phyloP scores from a whole-genome alignment of 2,797 vertebrate genomes.

The Aplochiton taeniatus region DNA sequence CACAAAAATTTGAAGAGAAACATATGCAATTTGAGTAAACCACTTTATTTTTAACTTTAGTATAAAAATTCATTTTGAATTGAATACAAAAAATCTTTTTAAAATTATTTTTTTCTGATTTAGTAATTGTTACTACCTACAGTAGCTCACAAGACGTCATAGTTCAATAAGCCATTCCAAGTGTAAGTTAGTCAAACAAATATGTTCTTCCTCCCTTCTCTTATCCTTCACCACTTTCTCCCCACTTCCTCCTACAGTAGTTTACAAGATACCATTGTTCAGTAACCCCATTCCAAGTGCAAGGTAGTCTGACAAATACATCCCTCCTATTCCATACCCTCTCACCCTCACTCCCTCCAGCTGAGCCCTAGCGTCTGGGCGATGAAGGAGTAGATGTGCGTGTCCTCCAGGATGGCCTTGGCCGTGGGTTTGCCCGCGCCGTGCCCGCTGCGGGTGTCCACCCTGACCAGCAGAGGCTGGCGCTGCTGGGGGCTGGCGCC shows the following conservation, averaged over 20 bases:
- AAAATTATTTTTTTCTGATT: too few species aligned
- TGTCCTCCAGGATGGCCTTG: conserved; percentile 77
- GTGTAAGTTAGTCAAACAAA: too few species aligned
- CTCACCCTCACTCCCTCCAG: conserved; percentile 64
- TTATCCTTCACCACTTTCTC: too few species aligned
- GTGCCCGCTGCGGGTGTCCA: conserved; percentile 78
- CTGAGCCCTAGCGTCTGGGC: conserved; percentile 71
- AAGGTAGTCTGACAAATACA: background rate
- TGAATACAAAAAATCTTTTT: too few species aligned
- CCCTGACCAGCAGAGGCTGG: conserved; percentile 71
- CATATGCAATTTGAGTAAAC: background rate
- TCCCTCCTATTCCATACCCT: background rate
- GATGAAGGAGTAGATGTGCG: conserved; percentile 73
- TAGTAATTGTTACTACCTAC: too few species aligned
- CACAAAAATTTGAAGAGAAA: background rate
- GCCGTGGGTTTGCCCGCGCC: conserved; percentile 77
- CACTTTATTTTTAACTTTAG: background rate
- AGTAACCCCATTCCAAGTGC: too few species aligned
- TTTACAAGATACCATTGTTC: too few species aligned
- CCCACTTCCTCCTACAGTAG: too few species aligned
- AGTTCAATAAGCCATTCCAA: too few species aligned
- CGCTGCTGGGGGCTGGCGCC: conserved; percentile 57
- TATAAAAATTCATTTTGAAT: too few species aligned
- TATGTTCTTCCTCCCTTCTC: too few species aligned
- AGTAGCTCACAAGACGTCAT: too few species aligned